These are phyloP conservation scores for Mormyrus iriodes DNA, from an alignment of 2,113 vertebrate species.

Conservation along the genomic window DNA sequence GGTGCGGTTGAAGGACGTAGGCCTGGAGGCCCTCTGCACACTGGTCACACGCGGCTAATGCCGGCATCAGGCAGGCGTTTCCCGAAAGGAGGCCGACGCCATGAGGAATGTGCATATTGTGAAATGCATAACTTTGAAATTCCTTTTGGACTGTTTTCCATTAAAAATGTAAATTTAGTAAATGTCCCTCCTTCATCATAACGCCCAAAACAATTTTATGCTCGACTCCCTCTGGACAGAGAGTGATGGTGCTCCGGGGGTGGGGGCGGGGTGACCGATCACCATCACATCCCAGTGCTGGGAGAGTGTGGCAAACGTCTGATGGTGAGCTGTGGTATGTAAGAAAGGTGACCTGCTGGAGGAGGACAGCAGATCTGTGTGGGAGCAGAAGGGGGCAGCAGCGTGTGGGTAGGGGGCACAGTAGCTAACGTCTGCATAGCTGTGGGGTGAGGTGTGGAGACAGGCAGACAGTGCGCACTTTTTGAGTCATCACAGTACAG, in stretches of 20 bases:
- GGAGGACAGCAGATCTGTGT: neutral
- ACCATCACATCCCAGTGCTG: constrained; percentile 54
- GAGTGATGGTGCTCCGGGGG: constrained; percentile 29
- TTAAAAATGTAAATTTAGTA: constrained; percentile 68
- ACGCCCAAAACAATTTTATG: constrained; percentile 71
- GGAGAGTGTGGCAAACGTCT: constrained; percentile 36
- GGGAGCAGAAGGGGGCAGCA: constrained; percentile 33
- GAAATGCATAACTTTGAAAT: constrained; percentile 60
- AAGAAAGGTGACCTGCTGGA: constrained; percentile 39
- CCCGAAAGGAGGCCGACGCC: neutral
- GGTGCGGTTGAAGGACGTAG: neutral
- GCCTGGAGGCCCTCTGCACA: neutral
- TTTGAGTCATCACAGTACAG: too few species aligned
- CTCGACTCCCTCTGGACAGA: constrained; percentile 57
- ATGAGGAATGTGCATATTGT: constrained; percentile 37
- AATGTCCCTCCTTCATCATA: constrained; percentile 46
- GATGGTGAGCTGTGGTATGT: constrained; percentile 38
- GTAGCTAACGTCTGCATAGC: neutral
- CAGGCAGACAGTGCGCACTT: too few species aligned
- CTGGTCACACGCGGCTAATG: neutral
- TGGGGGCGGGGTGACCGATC: constrained; percentile 53
- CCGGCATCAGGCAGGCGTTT: neutral
- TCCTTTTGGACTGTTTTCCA: constrained; percentile 58
- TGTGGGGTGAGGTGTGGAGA: neutral
- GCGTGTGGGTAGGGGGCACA: neutral